These are phyloP conservation scores for Pogonocichla stellata DNA, from an alignment of 2,113 vertebrate genomes.

Conservation along the genomic window DNA sequence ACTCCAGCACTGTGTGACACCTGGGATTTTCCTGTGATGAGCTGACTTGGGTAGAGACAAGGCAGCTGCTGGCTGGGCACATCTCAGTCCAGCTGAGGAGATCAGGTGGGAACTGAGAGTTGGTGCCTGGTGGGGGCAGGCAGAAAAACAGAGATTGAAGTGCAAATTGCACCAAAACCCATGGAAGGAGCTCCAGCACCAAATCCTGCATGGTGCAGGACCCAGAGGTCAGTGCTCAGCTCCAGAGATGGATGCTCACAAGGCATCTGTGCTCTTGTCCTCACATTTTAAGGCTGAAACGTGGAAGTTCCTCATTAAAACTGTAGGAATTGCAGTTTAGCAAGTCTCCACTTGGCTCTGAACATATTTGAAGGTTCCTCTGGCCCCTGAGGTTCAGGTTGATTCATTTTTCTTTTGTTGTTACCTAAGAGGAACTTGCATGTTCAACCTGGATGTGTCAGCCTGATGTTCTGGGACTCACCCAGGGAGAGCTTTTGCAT, in stretches of 20 bases:
- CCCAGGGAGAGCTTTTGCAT: not conserved
- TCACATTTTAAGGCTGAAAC: not conserved
- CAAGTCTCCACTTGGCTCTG: not conserved
- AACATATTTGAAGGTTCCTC: not conserved
- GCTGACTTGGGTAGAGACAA: not conserved
- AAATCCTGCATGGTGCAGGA: not conserved
- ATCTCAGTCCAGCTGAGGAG: not conserved
- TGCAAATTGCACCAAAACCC: not conserved
- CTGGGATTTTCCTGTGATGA: not conserved
- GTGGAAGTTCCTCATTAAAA: not conserved
- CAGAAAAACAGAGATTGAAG: not conserved
- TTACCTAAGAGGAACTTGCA: constrained; percentile 6
- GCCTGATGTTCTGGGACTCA: not conserved
- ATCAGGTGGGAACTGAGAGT: not conserved
- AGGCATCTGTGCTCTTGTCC: rapidly evolving
- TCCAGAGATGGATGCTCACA: rapidly evolving
- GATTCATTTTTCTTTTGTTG: not conserved
- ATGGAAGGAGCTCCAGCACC: not conserved
- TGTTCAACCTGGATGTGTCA: constrained; percentile 26
- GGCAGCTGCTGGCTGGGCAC: not conserved
- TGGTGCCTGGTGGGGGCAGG: not conserved
- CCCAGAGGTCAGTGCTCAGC: not conserved
- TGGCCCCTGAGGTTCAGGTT: not conserved
- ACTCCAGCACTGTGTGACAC: not conserved
- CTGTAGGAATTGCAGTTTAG: not conserved